Percentiles rank a stretch among this genome's conserved stretches.
Conservation (phyloP, 2,113 vertebrate genomes). For the Mus pahari region DNA sequence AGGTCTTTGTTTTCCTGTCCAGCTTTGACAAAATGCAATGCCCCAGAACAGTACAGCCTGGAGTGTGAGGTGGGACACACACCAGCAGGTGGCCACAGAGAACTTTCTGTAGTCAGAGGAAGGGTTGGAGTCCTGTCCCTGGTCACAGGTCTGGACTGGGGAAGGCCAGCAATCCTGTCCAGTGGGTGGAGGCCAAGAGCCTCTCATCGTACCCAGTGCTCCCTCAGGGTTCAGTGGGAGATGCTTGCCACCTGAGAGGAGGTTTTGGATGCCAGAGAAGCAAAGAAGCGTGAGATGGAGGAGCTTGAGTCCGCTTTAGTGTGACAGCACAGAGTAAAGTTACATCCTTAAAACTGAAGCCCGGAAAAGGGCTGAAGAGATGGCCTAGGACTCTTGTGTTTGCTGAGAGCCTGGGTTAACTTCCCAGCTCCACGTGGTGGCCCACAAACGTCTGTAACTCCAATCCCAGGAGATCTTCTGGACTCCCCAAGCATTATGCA, state of each 20-base stretch:
- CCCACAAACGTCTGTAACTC: background rate
- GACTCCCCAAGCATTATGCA: background rate
- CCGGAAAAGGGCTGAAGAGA: background rate
- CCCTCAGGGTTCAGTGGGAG: background rate
- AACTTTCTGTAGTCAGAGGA: background rate
- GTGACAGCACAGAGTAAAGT: background rate
- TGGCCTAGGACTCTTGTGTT: too few species aligned
- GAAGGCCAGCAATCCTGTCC: background rate
- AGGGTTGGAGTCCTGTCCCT: background rate
- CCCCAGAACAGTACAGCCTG: background rate
- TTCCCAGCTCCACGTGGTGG: background rate
- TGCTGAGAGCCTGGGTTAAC: background rate
- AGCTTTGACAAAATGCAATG: background rate
- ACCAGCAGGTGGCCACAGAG: background rate
- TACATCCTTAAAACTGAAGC: background rate
- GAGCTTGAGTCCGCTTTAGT: background rate
- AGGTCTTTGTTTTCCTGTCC: background rate
- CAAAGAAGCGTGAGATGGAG: background rate
- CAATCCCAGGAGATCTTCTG: background rate
- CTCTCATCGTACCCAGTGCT: background rate
- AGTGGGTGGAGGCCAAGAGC: rapidly evolving
- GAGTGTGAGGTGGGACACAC: rapidly evolving
- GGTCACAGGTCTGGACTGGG: background rate
- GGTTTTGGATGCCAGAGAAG: conserved; percentile 1
- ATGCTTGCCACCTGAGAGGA: background rate